Conservation (phyloP, 2,888 invertebrate species). For the Arenicola marina region DNA sequence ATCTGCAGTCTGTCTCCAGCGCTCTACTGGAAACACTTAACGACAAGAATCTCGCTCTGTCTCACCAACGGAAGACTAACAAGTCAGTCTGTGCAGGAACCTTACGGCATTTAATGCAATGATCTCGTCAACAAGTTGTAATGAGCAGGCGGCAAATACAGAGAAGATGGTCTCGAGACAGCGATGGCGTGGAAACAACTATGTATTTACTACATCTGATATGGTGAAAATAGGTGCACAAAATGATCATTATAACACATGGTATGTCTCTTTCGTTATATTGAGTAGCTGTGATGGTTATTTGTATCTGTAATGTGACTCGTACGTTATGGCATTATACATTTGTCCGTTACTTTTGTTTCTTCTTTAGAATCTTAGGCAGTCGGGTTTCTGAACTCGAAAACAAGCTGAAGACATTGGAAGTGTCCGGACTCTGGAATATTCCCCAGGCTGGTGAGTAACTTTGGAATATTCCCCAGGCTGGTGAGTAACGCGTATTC, state of each 20-base stretch:
- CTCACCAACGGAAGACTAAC: conserved; percentile 85
- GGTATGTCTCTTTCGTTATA: background rate
- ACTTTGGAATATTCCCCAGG: conserved; percentile 58
- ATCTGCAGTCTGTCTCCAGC: conserved; percentile 77
- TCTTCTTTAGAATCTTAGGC: conserved; percentile 73
- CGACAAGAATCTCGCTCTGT: conserved; percentile 81
- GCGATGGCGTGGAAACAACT: too few relatives aligned
- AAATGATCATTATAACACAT: background rate
- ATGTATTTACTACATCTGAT: too few relatives aligned
- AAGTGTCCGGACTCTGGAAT: conserved; percentile 59
- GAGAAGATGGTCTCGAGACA: too few relatives aligned
- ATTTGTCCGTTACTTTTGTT: background rate
- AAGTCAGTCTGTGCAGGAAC: conserved; percentile 58
- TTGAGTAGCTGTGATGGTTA: background rate
- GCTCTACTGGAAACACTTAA: conserved; percentile 82
- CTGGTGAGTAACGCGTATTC: too few relatives aligned
- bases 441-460: too few relatives aligned
- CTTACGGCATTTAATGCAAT: too few relatives aligned
- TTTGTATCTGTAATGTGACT: background rate
- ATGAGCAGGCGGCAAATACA: too few relatives aligned
- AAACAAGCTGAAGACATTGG: conserved; percentile 70
- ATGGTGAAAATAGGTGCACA: too few relatives aligned
- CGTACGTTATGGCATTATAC: too few relatives aligned
- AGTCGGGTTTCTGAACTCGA: conserved; percentile 81
- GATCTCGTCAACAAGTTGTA: too few relatives aligned